Conservation (phyloP, 2,113 vertebrate genomes). For the Dunckerocampus dactyliophorus region DNA sequence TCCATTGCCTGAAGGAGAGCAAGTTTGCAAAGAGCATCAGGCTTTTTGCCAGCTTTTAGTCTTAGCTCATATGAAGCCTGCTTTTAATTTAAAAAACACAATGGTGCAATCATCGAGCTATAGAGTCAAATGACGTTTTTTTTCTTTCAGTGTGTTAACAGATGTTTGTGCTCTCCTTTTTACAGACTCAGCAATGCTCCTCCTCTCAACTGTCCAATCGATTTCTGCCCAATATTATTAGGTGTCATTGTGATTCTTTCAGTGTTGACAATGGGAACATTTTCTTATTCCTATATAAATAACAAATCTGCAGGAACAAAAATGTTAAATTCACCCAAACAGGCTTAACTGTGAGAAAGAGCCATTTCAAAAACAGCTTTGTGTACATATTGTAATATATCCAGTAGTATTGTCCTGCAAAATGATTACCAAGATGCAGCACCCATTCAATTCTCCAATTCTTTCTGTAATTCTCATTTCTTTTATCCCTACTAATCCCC, state of each 20-base stretch:
- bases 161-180: not conserved
- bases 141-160: not conserved
- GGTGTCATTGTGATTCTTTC: constrained; percentile 1
- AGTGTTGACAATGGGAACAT: too few species aligned
- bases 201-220: constrained; percentile 25
- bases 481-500: too few species aligned
- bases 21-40: not conserved
- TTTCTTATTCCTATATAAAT: too few species aligned
- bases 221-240: constrained; percentile 28
- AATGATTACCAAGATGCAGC: not conserved
- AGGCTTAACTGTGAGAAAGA: too few species aligned
- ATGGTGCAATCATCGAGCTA: not conserved
- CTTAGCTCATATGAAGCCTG: not conserved
- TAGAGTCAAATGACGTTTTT: not conserved
- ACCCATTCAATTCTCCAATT: not conserved
- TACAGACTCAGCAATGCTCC: not conserved
- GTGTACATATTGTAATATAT: too few species aligned
- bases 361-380: too few species aligned
- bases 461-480: too few species aligned
- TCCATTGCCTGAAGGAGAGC: not conserved
- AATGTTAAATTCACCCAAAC: too few species aligned
- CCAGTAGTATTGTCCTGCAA: too few species aligned
- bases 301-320: too few species aligned
- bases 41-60: not conserved
- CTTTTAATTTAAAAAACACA: not conserved